phyloP scores from a whole-genome alignment of 2,888 invertebrate genomes.

The Arge pagana region DNA sequence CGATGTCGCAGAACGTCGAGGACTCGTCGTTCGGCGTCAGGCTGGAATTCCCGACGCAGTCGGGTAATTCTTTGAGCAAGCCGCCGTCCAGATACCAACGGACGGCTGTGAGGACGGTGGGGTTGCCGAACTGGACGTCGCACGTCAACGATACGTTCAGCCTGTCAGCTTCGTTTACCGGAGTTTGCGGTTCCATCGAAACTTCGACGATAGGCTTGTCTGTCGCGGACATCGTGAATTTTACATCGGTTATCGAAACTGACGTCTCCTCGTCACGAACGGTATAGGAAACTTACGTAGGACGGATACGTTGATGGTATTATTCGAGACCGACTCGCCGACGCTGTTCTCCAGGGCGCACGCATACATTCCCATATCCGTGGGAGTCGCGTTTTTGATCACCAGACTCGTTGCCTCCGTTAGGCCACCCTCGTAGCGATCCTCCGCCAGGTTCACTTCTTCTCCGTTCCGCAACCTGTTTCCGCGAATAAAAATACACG shows the following conservation, averaged over 20 bases:
- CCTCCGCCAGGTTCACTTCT: constrained; percentile 63
- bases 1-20: constrained; percentile 77
- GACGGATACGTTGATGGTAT: constrained; percentile 76
- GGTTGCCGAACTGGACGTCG: constrained; percentile 80
- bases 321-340: constrained; percentile 75
- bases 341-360: constrained; percentile 82
- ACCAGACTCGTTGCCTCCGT: constrained; percentile 76
- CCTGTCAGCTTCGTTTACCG: constrained; percentile 78
- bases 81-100: constrained; percentile 87
- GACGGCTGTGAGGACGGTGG: constrained; percentile 72
- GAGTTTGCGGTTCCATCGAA: constrained; percentile 75
- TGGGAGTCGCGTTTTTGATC: constrained; percentile 74
- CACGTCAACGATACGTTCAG: constrained; percentile 83
- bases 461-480: constrained; percentile 73
- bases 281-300: constrained; percentile 70
- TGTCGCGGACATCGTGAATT: too few relatives aligned
- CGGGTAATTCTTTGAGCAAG: constrained; percentile 81
- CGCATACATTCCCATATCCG: constrained; percentile 84
- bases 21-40: constrained; percentile 43
- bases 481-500: constrained; percentile 6
- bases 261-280: background rate
- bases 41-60: constrained; percentile 67
- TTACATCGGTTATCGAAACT: constrained; percentile 18
- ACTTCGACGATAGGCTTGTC: constrained; percentile 80
- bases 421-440: constrained; percentile 78